Base-by-base conservation (phyloP, 2,797 vertebrate species). In the Pangasius krempfi region DNA sequence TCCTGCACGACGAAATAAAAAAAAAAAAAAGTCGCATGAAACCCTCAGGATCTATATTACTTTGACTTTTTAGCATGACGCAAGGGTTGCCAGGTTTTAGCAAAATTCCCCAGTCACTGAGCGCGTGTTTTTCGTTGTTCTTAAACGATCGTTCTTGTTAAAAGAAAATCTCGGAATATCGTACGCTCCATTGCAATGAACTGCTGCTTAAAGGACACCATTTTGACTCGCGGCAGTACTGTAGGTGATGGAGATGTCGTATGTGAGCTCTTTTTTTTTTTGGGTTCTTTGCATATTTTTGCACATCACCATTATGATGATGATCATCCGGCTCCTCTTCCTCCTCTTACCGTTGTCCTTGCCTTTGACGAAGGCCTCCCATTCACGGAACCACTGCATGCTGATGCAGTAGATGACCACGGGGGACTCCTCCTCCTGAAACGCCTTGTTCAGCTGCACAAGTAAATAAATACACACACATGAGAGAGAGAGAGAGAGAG, bases 351-450 rank as follows among this genome's bases (percentile, higher is more conserved):
- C 96, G 89, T 95, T 96, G 95, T 97, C 96, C 95, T 99, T 99
- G 91, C 97, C 98, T 96, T 99, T 99, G 92, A 99, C 98, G 94
- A 99, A 99, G 90, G 96, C 97, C 94, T 99, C 99, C 98, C 99
- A 99, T 93, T 99, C 99, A 92, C 98, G 97, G 94, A 99, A 99
- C 99, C 99, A 99, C 87, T 99, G 98, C 99, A 99, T 99, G 96
- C 98, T 99, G 96, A 99, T 99, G 94, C 98, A 99, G 95, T 98
- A 99, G 94, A 99, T 99, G 44, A 97, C 97, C 91, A 97, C 96
- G 14, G 98, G 98, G 92, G 98, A 97, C 93, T 99, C 98, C 93
- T 99, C 98, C 95, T 99, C 98, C 94, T 99, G 99, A 95, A 99
- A 99, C 89, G 98, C 98, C 96, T 98, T 99, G 94, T 99, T 99